Base-by-base conservation (phyloP, 2,797 vertebrate species). In the Melopsittacus undulatus region DNA sequence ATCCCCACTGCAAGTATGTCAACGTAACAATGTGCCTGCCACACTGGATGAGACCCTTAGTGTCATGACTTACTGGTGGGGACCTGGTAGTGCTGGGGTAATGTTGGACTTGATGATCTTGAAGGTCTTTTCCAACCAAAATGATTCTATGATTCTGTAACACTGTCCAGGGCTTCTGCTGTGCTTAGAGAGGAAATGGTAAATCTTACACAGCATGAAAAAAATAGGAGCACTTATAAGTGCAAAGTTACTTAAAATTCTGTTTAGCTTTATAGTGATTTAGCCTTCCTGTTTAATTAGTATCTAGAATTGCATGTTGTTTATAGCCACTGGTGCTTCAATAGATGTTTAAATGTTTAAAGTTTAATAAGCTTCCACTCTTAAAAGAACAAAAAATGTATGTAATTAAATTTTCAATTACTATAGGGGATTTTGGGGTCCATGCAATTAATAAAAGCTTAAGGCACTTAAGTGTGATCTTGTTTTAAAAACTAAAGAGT, bases 331-430 rank as follows among this genome's bases (percentile, higher is more conserved):
- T 97, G 96, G 97, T 97, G 97, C 97, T 97, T 96, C 96, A 97
- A 96, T 97, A 97, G 97, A 97, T 90, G 85, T 81, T 97, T 96
- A 97, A 97, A 95, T 93, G 96, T 95, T 98, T 97, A 92, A 98
- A 97, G 96, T 97, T 98, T 97, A 97, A 98, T 97, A 97, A 97
- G 97, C 94, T 95, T 94, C 81, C 91, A 84, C 96, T 97, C 94
- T 97, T 96, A 93, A 84, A 97, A 96, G 96, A 96, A 96, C 83
- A 97, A 94, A 96, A 97, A 95, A 94, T 16, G 77, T 56, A 83
- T 93, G 96, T 98, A 98, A 98, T 98, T 98, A 98, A 96, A 97
- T 96, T 98, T 97, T 97, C 96, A 97, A 97, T 98, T 97, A 98
- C 93, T 96, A 95, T 52, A 79, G 82, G 74, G 66, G 77, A 85